Evolutionary conservation across 2,888 invertebrate genomes (phyloP).

Genomic region (Polydrusus cervinus): DNA sequence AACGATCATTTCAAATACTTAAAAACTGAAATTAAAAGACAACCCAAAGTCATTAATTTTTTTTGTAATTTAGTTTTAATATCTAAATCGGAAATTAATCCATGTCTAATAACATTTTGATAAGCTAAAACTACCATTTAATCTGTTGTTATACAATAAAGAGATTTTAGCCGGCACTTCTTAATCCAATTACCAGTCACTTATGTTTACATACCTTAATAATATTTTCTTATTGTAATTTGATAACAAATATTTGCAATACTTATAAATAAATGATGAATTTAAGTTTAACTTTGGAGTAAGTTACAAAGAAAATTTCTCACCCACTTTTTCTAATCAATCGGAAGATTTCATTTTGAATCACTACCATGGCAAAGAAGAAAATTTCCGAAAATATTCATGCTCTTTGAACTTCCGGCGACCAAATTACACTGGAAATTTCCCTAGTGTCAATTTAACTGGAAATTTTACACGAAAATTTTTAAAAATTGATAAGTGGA

Average conservation of each 20-base stretch:
- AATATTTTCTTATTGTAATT: slow-evolving; percentile 20
- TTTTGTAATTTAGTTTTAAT: background rate
- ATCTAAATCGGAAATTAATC: slow-evolving; percentile 49
- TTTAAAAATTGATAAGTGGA: too few species aligned
- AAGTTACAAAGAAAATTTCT: too few species aligned
- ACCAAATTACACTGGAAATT: too few species aligned
- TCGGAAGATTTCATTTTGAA: too few species aligned
- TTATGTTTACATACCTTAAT: background rate
- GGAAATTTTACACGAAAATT: too few species aligned
- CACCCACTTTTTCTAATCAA: too few species aligned
- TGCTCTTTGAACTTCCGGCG: too few species aligned
- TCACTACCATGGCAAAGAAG: too few species aligned
- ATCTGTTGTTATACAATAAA: slow-evolving; percentile 46
- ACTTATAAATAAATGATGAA: too few species aligned
- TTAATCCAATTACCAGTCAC: slow-evolving; percentile 33
- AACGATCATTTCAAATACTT: slow-evolving; percentile 22
- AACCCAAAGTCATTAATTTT: background rate
- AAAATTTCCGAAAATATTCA: too few species aligned
- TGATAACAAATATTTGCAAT: slow-evolving; percentile 34
- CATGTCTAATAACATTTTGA: slow-evolving; percentile 40
- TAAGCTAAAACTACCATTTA: slow-evolving; percentile 44
- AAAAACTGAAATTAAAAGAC: slow-evolving; percentile 18
- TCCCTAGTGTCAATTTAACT: too few species aligned
- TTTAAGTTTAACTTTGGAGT: too few species aligned
- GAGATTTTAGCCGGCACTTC: slow-evolving; percentile 35